Conservation (phyloP, 2,888 invertebrate genomes). For the Colletes collaris region DNA sequence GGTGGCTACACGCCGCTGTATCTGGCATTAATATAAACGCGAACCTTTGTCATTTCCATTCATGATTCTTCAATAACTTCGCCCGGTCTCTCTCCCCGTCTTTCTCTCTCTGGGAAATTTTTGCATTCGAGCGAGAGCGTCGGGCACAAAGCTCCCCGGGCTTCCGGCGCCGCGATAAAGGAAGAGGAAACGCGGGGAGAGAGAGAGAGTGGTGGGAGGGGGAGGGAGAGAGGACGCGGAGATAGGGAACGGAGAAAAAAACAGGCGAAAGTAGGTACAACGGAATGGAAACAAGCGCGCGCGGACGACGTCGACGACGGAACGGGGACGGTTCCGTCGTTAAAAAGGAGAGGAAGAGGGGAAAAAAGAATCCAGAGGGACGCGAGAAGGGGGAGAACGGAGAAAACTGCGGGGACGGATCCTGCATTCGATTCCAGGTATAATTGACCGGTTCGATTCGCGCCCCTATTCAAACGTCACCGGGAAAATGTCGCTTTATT, state of each 20-base stretch:
- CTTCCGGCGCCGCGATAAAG: slow-evolving; percentile 14
- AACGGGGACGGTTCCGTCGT: slow-evolving; percentile 14
- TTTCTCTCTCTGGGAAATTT: slow-evolving; percentile 17
- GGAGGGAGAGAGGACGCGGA: not conserved
- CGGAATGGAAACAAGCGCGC: slow-evolving; percentile 39
- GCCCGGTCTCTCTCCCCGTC: not conserved
- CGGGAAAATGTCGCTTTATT: slow-evolving; percentile 50
- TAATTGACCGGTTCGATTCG: slow-evolving; percentile 55
- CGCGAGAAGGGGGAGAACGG: no score
- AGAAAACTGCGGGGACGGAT: not conserved
- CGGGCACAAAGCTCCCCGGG: slow-evolving; percentile 21
- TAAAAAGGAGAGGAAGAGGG: not conserved
- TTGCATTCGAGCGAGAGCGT: slow-evolving; percentile 28
- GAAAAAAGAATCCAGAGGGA: not conserved
- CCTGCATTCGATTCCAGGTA: slow-evolving; percentile 41
- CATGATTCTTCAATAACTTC: slow-evolving; percentile 41
- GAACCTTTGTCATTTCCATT: slow-evolving; percentile 37
- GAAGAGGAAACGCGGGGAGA: not conserved
- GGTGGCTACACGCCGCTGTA: not conserved
- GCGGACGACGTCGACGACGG: slow-evolving; percentile 15
- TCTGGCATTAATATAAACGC: slow-evolving; percentile 39
- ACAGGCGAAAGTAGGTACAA: slow-evolving; percentile 5
- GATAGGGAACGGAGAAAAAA: not conserved
- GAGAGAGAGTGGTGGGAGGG: not conserved
- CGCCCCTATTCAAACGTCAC: slow-evolving; percentile 43